Base-by-base conservation (phyloP, 1,140 invertebrate species). In the Hypsibius dujardini region DNA sequence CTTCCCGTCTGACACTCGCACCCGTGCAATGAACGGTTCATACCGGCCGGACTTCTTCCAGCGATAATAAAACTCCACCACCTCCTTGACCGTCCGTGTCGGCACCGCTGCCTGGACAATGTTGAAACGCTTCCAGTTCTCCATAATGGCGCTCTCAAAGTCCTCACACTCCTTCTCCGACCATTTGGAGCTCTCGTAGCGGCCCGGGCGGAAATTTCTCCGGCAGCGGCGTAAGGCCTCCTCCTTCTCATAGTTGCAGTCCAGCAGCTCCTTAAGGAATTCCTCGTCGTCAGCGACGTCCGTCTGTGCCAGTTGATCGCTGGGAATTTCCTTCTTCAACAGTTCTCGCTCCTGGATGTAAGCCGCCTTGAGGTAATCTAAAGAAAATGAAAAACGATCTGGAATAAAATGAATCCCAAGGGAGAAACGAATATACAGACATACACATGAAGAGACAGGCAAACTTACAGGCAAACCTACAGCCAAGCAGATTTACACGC, bases 211-310 rank as follows among this genome's bases (percentile, higher is more conserved):
- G 42, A 67, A 67, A 42, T 67, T 67, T 12, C 62, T 12, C 42
- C 62, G 62, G 42, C 62, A 67, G 42, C 62, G 62, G 12, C 62
- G 62, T 42, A 67, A 67, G 12, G 62, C 62, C 45, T 67, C 62
- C 3, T 67, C 42, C 45, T 12, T 67, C 12, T 67, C 62, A 42
- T 67, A 67, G 42, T 42, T 67, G 62, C 62, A 67, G 45, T 67
- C 62, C 3, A 67, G 62, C 12, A 67, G 62, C 42, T 67, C 62
- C 45, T 67, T 67, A 7, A 67, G 62, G 42, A 67, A 67, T 67
- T 67, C 62, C 42, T 67, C 62, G 42, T 67, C 62, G 62, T 67
- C 62, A 12, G 62, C 62, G 12, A 67, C 62, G 45, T 67, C 62
- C 3, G 62, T 67, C 62, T 67, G 62, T 15, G 12, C 62, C 42